Evolutionary conservation across 1,140 invertebrate species (phyloP).

Genomic region (Drosophila varians): DNA sequence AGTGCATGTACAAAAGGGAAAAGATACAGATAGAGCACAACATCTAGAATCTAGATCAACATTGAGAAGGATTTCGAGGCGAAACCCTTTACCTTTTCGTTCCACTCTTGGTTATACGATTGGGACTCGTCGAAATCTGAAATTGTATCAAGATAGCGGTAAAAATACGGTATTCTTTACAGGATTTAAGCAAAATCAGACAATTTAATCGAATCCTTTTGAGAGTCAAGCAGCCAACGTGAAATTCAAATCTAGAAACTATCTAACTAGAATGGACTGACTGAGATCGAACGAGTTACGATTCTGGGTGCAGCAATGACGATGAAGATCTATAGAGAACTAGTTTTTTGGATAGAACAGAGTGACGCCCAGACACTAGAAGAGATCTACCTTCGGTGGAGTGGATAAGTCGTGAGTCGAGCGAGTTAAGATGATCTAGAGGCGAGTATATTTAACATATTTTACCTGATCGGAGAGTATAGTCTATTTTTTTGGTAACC

Average conservation of each 20-base stretch:
- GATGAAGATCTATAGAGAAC: slow-evolving; percentile 24
- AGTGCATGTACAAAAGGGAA: slow-evolving; percentile 47
- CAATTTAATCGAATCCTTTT: slow-evolving; percentile 33
- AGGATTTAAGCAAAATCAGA: slow-evolving; percentile 17
- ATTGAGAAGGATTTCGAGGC: slow-evolving; percentile 55
- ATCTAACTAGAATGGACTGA: slow-evolving; percentile 45
- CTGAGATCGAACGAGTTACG: slow-evolving; percentile 26
- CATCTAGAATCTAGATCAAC: slow-evolving; percentile 57
- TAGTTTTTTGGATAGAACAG: slow-evolving; percentile 8
- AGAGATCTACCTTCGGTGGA: slow-evolving; percentile 23
- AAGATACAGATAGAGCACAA: slow-evolving; percentile 34
- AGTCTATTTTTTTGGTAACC: slow-evolving; percentile 24
- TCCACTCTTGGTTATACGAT: slow-evolving; percentile 83
- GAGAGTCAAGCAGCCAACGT: slow-evolving; percentile 48
- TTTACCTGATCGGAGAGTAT: slow-evolving; percentile 65
- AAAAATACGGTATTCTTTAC: slow-evolving; percentile 26
- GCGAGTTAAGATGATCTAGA: slow-evolving; percentile 40
- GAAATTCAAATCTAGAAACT: slow-evolving; percentile 43
- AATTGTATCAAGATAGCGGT: slow-evolving; percentile 72
- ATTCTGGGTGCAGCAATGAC: slow-evolving; percentile 37
- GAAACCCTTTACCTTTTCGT: slow-evolving; percentile 83
- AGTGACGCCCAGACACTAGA: slow-evolving; percentile 4
- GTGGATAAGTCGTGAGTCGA: slow-evolving; percentile 24
- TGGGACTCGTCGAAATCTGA: slow-evolving; percentile 83
- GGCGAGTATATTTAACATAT: slow-evolving; percentile 34